Evolutionary conservation across 2,113 vertebrate species (phyloP), one percentile per base, ranked within the genome.

Genomic region (Megaceryle maxima): DNA sequence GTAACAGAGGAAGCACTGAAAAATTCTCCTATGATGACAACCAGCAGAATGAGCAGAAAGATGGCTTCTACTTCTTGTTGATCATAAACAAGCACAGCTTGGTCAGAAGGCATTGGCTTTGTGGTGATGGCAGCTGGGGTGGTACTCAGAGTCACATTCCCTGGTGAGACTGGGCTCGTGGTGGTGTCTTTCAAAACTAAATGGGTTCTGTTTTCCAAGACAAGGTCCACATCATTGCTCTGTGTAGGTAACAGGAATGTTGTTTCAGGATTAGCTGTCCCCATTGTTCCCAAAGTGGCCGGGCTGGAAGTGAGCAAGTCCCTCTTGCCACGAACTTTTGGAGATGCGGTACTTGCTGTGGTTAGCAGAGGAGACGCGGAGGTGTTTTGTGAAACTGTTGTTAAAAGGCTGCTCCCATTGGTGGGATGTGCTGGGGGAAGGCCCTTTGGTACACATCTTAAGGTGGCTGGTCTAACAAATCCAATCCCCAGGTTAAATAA

Each of bases 1-100:
- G 99, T 99, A 66, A 99, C 98, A 6, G 99, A 99, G 1, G 99
- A 99, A 20, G 99, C 99, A 63, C 99, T 99, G 98, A 99, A 99
- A 97, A 99, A 99, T 90, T 99, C 99, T 22, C 99, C 99, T 59
- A 99, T 98, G 18, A 99, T 99, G 92, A 99, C 98, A 35, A 99
- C 98, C 33, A 99, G 97, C 67, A 99, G 96, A 93, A 99, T 99
- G 83, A 99, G 97, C 11, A 99, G 97, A 95, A 99, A 99, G 96
- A 99, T 99, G 28, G 95, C 98, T 98, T 99, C 98, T 64, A 99
- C 99, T 73, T 98, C 98, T 66, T 98, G 96, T 11, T 99, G 98
- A 74, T 99, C 98, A 78, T 98, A 98, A 77, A 98, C 18, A 0
- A 98, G 98, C 51, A 89, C 37, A 72, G 92, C 95, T 24, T 93